phyloP scores from a whole-genome alignment of 1,140 invertebrate species.

The Luehdorfia chinensis region DNA sequence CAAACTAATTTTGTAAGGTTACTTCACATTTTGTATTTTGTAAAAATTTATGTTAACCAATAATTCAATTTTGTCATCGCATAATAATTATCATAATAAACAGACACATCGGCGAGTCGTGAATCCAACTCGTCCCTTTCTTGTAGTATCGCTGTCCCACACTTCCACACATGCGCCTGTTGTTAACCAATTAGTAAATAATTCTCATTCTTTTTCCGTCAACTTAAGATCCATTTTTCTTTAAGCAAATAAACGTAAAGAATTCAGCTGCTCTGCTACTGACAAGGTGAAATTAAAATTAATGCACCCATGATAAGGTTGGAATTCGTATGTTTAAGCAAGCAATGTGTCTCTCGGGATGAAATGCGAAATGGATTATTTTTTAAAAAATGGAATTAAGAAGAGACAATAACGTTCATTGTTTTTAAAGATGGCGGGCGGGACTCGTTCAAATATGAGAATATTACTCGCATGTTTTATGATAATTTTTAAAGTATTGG shows the following conservation, averaged over 20 bases:
- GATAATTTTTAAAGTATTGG: neutral
- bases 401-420: slow-evolving; percentile 74
- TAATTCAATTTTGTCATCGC: slow-evolving; percentile 50
- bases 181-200: slow-evolving; percentile 55
- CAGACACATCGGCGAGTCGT: slow-evolving; percentile 50
- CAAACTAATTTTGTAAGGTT: too few species aligned
- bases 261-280: slow-evolving; percentile 45
- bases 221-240: slow-evolving; percentile 44
- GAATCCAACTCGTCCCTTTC: slow-evolving; percentile 42
- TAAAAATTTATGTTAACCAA: slow-evolving; percentile 30
- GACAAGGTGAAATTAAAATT: slow-evolving; percentile 28
- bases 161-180: slow-evolving; percentile 48
- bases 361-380: slow-evolving; percentile 75
- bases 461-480: slow-evolving; percentile 52
- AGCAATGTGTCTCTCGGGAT: slow-evolving; percentile 60
- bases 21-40: slow-evolving; percentile 14
- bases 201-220: slow-evolving; percentile 38
- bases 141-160: slow-evolving; percentile 31
- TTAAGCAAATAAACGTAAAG: slow-evolving; percentile 37
- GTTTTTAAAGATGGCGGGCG: slow-evolving; percentile 70
- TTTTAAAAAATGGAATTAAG: slow-evolving; percentile 76
- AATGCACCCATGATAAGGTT: slow-evolving; percentile 25
- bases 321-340: slow-evolving; percentile 23
- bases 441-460: slow-evolving; percentile 60
- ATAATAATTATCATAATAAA: slow-evolving; percentile 68